phyloP scores from a whole-genome alignment of 2,797 vertebrate genomes.

The Micromesistius poutassou region DNA sequence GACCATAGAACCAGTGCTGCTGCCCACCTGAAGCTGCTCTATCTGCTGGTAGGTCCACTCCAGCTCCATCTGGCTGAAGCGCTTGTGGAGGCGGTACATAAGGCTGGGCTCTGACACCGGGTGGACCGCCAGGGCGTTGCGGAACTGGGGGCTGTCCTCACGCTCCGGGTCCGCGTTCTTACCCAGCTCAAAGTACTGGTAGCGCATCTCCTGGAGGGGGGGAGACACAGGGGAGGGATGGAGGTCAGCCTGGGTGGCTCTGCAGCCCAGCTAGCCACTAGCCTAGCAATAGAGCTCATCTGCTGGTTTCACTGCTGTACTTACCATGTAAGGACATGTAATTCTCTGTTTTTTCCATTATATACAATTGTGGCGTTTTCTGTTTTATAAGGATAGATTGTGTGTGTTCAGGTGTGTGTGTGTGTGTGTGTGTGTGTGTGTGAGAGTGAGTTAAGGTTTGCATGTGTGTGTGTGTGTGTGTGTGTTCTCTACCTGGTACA shows the following conservation, averaged over 20 bases:
- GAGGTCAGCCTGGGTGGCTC: neutral
- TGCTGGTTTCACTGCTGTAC: too few species aligned
- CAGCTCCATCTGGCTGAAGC: slow-evolving; percentile 90
- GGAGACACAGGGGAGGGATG: neutral
- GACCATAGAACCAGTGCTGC: neutral
- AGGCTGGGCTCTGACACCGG: slow-evolving; percentile 85
- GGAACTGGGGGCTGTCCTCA: slow-evolving; percentile 81
- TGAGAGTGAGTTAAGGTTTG: neutral
- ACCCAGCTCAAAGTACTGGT: slow-evolving; percentile 86
- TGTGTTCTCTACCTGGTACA: slow-evolving; percentile 81
- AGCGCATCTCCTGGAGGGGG: slow-evolving; percentile 82
- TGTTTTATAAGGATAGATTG: too few species aligned
- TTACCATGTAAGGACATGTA: too few species aligned
- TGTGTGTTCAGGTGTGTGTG: neutral
- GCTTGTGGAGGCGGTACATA: slow-evolving; percentile 94
- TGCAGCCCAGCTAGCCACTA: neutral
- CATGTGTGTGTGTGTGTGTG: neutral
- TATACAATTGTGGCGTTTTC: too few species aligned
- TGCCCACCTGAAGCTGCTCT: slow-evolving; percentile 85
- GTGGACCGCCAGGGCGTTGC: slow-evolving; percentile 84
- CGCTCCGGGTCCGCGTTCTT: slow-evolving; percentile 90
- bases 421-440: neutral
- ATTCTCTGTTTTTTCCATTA: too few species aligned
- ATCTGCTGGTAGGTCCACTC: slow-evolving; percentile 87
- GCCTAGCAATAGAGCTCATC: neutral